A percentile compares a stretch with the other conserved stretches of the same genome.
These are phyloP conservation scores for Turnix velox DNA, from an alignment of 2,113 vertebrate species.

Conservation along the genomic window DNA sequence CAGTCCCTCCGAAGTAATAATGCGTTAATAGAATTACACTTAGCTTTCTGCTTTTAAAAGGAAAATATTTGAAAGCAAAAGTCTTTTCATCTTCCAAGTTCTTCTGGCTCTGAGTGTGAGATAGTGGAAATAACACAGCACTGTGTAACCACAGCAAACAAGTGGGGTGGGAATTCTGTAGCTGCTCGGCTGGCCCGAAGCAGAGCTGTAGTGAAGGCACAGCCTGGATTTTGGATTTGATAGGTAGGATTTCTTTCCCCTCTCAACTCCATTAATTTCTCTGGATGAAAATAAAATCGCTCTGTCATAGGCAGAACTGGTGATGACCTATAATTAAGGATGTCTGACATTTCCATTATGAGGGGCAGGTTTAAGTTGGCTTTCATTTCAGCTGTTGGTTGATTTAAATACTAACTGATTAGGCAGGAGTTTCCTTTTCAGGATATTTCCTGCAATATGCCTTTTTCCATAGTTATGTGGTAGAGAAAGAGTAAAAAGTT, in stretches of 20 bases:
- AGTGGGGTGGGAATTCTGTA: constrained; percentile 33
- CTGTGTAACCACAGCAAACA: constrained; percentile 59
- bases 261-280: constrained; percentile 3
- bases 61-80: constrained; percentile 61
- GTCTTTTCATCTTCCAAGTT: constrained; percentile 53
- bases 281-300: not conserved
- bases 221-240: constrained; percentile 12
- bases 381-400: not conserved
- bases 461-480: not conserved
- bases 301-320: not conserved
- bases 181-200: not conserved
- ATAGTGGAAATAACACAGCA: constrained; percentile 42
- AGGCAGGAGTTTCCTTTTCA: not conserved
- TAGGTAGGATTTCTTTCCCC: not conserved
- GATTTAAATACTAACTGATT: constrained; percentile 1
- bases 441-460: not conserved
- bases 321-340: not conserved
- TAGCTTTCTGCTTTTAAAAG: constrained; percentile 43
- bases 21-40: constrained; percentile 43
- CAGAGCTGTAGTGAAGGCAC: not conserved
- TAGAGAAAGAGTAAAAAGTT: not conserved
- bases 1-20: constrained; percentile 38
- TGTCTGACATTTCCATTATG: constrained; percentile 25
- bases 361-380: not conserved
- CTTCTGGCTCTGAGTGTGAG: constrained; percentile 51